phyloP scores from a whole-genome alignment of 2,888 invertebrate species.

The Rotaria macrura region DNA sequence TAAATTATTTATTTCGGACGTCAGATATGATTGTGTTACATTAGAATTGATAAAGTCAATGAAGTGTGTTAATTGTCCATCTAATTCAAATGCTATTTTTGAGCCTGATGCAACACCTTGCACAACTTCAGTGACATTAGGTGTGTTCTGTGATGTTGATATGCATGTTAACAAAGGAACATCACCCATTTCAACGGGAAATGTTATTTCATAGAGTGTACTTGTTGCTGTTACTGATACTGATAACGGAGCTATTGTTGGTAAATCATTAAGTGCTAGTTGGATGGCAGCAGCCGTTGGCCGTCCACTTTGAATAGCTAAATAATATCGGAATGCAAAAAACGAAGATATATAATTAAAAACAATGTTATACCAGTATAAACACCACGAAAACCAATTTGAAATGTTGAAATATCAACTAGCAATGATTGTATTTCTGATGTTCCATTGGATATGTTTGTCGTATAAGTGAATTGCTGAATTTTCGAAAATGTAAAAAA shows the following conservation, averaged over 20 bases:
- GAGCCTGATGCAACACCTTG: constrained; percentile 23
- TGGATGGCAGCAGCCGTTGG: constrained; percentile 5
- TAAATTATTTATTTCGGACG: background rate
- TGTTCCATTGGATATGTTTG: background rate
- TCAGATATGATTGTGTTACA: background rate
- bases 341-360: background rate
- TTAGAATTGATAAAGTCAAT: background rate
- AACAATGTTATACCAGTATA: background rate
- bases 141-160: background rate
- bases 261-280: constrained; percentile 30
- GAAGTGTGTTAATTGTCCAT: background rate
- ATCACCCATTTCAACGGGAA: constrained; percentile 22
- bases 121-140: background rate
- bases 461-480: background rate
- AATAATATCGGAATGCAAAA: background rate
- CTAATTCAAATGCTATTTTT: constrained; percentile 9
- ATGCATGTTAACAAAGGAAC: background rate
- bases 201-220: constrained; percentile 7
- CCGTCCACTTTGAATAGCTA: constrained; percentile 2
- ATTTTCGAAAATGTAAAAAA: background rate
- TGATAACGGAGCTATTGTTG: constrained; percentile 22
- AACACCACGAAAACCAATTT: background rate
- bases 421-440: background rate
- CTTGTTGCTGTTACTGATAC: background rate
- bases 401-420: background rate